These are phyloP conservation scores for Pedionomus torquatus DNA, from an alignment of 2,113 vertebrate species.

Conservation along the genomic window DNA sequence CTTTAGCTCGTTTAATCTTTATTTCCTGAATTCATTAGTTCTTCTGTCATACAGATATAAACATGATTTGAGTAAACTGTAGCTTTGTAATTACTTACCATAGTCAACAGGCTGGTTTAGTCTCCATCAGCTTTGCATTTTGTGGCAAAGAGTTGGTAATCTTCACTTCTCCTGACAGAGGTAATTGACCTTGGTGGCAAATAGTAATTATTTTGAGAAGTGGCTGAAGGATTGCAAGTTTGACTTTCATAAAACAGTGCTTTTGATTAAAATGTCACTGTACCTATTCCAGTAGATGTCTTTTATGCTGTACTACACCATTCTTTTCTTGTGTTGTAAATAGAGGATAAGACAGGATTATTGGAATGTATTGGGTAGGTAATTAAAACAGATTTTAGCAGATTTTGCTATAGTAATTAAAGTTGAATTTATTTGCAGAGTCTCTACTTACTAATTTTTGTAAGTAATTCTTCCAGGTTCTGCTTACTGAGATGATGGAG, in stretches of 20 bases:
- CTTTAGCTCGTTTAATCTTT: background rate
- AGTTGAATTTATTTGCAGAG: background rate
- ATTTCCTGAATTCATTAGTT: background rate
- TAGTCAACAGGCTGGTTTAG: background rate
- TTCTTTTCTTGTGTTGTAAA: background rate
- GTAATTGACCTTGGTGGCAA: slow-evolving; percentile 1
- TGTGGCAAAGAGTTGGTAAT: background rate
- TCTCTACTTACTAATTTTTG: background rate
- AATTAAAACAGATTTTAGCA: background rate
- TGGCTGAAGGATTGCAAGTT: background rate
- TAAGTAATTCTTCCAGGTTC: slow-evolving; percentile 73
- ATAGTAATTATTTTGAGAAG: background rate
- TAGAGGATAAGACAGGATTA: background rate
- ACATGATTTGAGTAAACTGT: background rate
- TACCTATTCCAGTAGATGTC: background rate
- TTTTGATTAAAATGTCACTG: background rate
- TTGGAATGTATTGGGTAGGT: background rate
- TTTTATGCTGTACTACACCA: background rate
- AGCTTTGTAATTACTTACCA: background rate
- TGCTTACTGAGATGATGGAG: slow-evolving; percentile 98
- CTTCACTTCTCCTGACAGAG: slow-evolving; percentile 9
- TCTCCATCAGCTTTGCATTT: background rate
- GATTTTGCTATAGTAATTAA: background rate
- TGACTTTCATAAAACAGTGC: background rate
- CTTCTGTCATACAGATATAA: background rate